These are phyloP conservation scores for Esperia sulphurella DNA, from an alignment of 2,888 invertebrate genomes.

Conservation along the genomic window DNA sequence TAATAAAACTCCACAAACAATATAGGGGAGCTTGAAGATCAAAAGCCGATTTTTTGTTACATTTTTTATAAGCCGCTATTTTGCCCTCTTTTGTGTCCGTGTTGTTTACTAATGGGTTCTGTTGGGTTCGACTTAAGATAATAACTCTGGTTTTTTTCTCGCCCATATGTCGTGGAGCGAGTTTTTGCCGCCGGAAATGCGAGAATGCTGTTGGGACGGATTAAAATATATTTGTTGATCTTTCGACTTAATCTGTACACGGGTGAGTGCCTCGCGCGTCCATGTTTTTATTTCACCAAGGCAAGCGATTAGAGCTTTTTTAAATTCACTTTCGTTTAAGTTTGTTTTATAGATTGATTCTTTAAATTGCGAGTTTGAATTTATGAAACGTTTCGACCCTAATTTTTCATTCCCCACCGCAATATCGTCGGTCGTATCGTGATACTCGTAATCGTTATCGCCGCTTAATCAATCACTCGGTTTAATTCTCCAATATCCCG, in stretches of 20 bases:
- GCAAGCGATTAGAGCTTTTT: slow-evolving; percentile 35
- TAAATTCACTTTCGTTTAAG: slow-evolving; percentile 43
- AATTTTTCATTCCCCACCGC: slow-evolving; percentile 50
- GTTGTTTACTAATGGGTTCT: slow-evolving; percentile 80
- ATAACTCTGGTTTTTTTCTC: slow-evolving; percentile 75
- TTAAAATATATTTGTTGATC: slow-evolving; percentile 76
- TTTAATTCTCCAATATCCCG: slow-evolving; percentile 76
- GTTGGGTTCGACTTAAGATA: slow-evolving; percentile 78
- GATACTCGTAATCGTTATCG: slow-evolving; percentile 57
- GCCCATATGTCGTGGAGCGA: slow-evolving; percentile 63
- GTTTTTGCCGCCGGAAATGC: slow-evolving; percentile 75
- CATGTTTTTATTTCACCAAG: slow-evolving; percentile 43
- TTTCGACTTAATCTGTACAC: slow-evolving; percentile 66
- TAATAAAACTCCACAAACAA: slow-evolving; percentile 72
- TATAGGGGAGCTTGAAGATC: slow-evolving; percentile 66
- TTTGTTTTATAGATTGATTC: slow-evolving; percentile 45
- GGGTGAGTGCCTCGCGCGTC: slow-evolving; percentile 39
- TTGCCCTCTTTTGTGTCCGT: slow-evolving; percentile 74
- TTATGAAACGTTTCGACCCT: slow-evolving; percentile 26
- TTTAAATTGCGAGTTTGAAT: slow-evolving; percentile 10
- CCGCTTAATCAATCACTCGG: slow-evolving; percentile 71
- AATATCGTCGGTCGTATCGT: slow-evolving; percentile 35
- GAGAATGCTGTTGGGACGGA: slow-evolving; percentile 67
- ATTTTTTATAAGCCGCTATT: slow-evolving; percentile 71
- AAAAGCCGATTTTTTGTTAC: slow-evolving; percentile 75